Conservation (phyloP, 2,888 invertebrate species). For the Drosophila suboccidentalis region DNA sequence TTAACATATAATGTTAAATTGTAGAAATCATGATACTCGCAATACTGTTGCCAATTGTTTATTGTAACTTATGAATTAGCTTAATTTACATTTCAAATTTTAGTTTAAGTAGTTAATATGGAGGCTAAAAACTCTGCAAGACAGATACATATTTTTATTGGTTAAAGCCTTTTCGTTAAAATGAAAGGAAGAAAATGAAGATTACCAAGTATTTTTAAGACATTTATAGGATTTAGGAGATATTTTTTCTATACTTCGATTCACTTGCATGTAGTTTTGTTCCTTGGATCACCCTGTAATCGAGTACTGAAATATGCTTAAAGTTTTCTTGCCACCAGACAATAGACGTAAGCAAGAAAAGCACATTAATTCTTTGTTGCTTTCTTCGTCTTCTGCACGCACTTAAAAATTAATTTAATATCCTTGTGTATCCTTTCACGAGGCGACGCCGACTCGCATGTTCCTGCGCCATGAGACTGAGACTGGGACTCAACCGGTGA, state of each 20-base stretch:
- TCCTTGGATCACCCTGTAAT: slow-evolving; percentile 55
- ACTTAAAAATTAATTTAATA: slow-evolving; percentile 84
- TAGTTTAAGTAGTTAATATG: too few species aligned
- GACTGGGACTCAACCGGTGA: slow-evolving; percentile 31
- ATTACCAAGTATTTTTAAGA: too few species aligned
- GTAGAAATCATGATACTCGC: not conserved
- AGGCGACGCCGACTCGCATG: slow-evolving; percentile 73
- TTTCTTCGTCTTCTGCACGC: slow-evolving; percentile 61
- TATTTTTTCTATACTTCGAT: not conserved
- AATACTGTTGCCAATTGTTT: too few species aligned
- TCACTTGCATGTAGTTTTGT: not conserved
- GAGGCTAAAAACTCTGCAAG: too few species aligned
- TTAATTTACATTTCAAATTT: too few species aligned
- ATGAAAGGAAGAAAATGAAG: too few species aligned
- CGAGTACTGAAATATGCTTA: slow-evolving; percentile 62
- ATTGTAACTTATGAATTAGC: too few species aligned
- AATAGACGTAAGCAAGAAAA: slow-evolving; percentile 73
- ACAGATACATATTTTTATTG: too few species aligned
- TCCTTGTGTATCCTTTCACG: slow-evolving; percentile 78
- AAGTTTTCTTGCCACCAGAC: slow-evolving; percentile 65
- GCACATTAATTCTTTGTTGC: slow-evolving; percentile 65
- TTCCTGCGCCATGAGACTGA: slow-evolving; percentile 68
- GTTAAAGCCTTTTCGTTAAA: too few species aligned
- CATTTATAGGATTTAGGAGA: too few species aligned
- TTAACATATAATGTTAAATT: not conserved